Percentiles rank a stretch among this genome's conserved stretches.
Conservation (phyloP, 2,113 vertebrate genomes). For the Tachysurus vachellii region DNA sequence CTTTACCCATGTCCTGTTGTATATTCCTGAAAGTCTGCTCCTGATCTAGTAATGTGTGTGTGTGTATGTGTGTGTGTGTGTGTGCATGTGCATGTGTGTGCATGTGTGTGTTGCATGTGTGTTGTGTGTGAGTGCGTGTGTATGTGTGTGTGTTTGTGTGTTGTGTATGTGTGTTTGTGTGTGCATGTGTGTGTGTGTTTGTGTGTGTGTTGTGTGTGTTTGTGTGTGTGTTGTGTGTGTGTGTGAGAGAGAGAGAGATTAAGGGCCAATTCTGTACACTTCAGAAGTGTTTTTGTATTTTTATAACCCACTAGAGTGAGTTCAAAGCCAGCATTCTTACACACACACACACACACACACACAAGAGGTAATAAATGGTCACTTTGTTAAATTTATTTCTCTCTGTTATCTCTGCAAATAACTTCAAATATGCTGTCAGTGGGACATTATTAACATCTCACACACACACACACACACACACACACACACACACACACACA, state of each 20-base stretch:
- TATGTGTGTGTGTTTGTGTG: too few species aligned
- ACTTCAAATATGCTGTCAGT: neutral
- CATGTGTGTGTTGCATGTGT: too few species aligned
- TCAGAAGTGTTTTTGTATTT: conserved; percentile 5
- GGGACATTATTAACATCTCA: conserved; percentile 6
- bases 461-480: conserved; percentile 17
- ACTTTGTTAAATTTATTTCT: conserved; percentile 26
- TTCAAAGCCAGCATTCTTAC: conserved; percentile 27
- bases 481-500: too few species aligned
- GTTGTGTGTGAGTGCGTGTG: too few species aligned
- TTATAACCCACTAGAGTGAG: conserved; percentile 36
- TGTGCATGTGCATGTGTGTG: too few species aligned
- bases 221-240: too few species aligned
- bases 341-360: conserved; percentile 28
- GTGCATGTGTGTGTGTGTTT: too few species aligned
- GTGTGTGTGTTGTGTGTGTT: too few species aligned
- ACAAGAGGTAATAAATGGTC: conserved; percentile 17
- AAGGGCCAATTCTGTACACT: neutral
- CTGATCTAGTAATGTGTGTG: too few species aligned
- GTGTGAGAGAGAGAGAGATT: neutral
- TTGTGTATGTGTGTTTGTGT: too few species aligned
- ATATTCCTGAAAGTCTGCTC: neutral
- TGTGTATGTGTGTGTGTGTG: too few species aligned
- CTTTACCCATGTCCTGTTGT: neutral
- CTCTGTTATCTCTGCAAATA: conserved; percentile 15